phyloP scores from a whole-genome alignment of 2,113 vertebrate genomes.

The Bombycilla garrulus region DNA sequence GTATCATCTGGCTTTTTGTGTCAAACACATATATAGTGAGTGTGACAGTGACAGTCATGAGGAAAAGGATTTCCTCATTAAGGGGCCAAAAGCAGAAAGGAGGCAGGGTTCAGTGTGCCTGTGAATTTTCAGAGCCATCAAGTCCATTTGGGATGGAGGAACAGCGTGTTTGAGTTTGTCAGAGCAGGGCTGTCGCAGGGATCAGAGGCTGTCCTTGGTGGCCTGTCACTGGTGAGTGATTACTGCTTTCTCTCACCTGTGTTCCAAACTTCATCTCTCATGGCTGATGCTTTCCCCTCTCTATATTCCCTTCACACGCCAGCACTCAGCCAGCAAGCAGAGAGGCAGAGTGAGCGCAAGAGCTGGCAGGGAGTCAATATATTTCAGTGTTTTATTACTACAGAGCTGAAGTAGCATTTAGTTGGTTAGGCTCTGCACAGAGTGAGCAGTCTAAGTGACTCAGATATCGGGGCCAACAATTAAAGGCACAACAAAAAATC shows the following conservation, averaged over 20 bases:
- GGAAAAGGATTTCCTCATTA: background rate
- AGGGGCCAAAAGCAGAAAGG: background rate
- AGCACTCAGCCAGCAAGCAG: slow-evolving; percentile 48
- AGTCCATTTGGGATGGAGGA: background rate
- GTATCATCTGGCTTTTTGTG: background rate
- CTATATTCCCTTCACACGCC: slow-evolving; percentile 63
- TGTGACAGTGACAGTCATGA: background rate
- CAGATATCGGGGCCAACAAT: slow-evolving; percentile 67
- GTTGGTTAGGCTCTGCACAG: slow-evolving; percentile 66
- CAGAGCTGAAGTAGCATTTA: slow-evolving; percentile 71
- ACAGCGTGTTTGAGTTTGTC: background rate
- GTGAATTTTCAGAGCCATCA: background rate
- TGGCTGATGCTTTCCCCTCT: slow-evolving; percentile 24
- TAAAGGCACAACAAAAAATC: slow-evolving; percentile 75
- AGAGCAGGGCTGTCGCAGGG: background rate
- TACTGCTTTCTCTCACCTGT: slow-evolving; percentile 63
- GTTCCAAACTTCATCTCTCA: slow-evolving; percentile 64
- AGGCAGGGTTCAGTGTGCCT: background rate
- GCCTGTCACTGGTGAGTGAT: slow-evolving; percentile 48
- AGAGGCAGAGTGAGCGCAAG: slow-evolving; percentile 46
- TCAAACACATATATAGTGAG: background rate
- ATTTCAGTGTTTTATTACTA: slow-evolving; percentile 81
- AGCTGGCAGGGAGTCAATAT: slow-evolving; percentile 78
- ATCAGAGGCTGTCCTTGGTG: slow-evolving; percentile 27
- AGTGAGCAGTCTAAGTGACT: slow-evolving; percentile 74